Evolutionary conservation across 2,888 invertebrate genomes (phyloP).

Genomic region (Pterostichus madidus): DNA sequence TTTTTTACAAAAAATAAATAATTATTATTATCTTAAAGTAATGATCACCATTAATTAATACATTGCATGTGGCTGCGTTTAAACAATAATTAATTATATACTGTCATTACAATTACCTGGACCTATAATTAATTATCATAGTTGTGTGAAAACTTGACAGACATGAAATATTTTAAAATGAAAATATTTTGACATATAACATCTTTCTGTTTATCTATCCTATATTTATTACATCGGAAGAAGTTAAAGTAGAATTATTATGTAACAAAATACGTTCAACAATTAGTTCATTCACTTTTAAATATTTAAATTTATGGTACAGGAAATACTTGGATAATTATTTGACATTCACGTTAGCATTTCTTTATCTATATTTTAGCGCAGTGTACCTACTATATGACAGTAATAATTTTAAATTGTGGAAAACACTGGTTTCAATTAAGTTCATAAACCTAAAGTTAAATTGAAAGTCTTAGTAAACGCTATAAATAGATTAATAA

Average conservation of each 20-base stretch:
- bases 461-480: too few relatives aligned
- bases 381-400: too few relatives aligned
- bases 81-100: slow-evolving; percentile 46
- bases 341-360: too few relatives aligned
- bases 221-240: not conserved
- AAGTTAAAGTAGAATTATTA: not conserved
- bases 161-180: not conserved
- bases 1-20: slow-evolving; percentile 32
- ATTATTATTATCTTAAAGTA: slow-evolving; percentile 40
- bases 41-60: slow-evolving; percentile 36
- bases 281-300: too few relatives aligned
- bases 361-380: too few relatives aligned
- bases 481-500: too few relatives aligned
- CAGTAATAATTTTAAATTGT: too few relatives aligned
- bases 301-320: not conserved
- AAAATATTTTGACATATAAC: not conserved
- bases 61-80: slow-evolving; percentile 38
- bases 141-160: not conserved
- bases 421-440: too few relatives aligned
- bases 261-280: not conserved
- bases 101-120: slow-evolving; percentile 29
- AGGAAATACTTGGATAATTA: too few relatives aligned
- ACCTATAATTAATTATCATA: slow-evolving; percentile 26
- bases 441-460: too few relatives aligned
- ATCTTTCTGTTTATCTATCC: not conserved